phyloP scores from a whole-genome alignment of 2,797 vertebrate genomes.

The Monodelphis domestica region DNA sequence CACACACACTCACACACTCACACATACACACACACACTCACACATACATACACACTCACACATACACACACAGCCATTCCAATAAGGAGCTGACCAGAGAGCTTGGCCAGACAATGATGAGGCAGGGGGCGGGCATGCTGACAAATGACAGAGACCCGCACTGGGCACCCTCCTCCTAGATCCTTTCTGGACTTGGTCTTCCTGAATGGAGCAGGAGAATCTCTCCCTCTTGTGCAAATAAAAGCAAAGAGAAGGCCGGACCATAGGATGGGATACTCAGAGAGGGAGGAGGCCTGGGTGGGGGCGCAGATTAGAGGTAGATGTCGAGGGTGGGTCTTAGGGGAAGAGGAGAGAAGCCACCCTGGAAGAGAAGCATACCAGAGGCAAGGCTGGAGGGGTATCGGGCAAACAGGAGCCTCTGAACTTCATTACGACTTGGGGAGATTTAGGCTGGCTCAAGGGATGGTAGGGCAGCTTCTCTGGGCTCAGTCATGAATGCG shows the following conservation, averaged over 20 bases:
- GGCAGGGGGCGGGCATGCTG: neutral
- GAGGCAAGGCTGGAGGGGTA: conserved; percentile 39
- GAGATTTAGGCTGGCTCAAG: neutral
- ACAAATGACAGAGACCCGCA: neutral
- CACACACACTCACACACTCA: neutral
- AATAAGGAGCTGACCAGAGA: neutral
- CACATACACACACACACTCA: too few species aligned
- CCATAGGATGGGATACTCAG: neutral
- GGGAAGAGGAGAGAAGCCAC: conserved; percentile 71
- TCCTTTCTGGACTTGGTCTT: neutral
- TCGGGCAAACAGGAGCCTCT: neutral
- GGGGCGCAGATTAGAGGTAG: neutral
- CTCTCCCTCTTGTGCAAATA: conserved; percentile 29
- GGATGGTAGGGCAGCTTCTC: neutral
- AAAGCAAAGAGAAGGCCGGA: conserved; percentile 28
- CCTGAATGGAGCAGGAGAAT: neutral
- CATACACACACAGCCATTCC: neutral
- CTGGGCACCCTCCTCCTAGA: neutral
- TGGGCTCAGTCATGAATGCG: neutral
- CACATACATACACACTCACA: too few species aligned
- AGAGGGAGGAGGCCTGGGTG: neutral
- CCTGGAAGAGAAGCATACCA: neutral
- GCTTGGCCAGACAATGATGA: neutral
- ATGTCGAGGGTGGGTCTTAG: conserved; percentile 29
- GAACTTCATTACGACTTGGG: conserved; percentile 64